Evolutionary conservation across 2,888 invertebrate species (phyloP), one percentile per base, ranked within the genome.

Genomic region (Mimumesa dahlbomi): DNA sequence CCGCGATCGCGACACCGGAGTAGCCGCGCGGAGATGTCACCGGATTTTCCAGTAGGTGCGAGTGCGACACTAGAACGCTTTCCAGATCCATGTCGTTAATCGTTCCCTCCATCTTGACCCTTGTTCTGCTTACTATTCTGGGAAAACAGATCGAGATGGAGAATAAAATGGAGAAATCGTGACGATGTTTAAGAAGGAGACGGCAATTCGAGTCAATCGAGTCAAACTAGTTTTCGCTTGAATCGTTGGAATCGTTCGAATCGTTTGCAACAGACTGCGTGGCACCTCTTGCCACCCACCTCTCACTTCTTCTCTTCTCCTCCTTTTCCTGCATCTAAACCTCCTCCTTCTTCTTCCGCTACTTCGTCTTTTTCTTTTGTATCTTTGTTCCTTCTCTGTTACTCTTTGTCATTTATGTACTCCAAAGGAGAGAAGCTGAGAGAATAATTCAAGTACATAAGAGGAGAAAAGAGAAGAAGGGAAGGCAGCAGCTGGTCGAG

Each of bases 51-150:
- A 90, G 89, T 0, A 89, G 90, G 61, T 90, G 90, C 80, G 90
- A 90, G 84, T 91, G 91, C 0, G 91, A 90, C 0, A 92, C 89
- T 90, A 92, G 90, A 11, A 91, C 91, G 2, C 91, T 91, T 85
- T 90, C 90, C 7, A 90, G 88, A 3, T 88, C 78, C 92, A 91
- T 91, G 13, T 0, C 3, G 11, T 16, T 25, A 14, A 22, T 19
- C 1, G n/a, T 7, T 13, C 11, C 34, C 11, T 11, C 2, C 4
- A n/a, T 34, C 4, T 7, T 11, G 25, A 25, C 4, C n/a, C 25
- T 25, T 7, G 25, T 7, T 25, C 25, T 25, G n/a, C 25, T 25
- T 25, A 5, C 25, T 7, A 7, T 25, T 25, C 25, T 25, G 25
- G 4, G 25, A 25, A 25, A 25, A 25, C 4, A 25, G 7, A 25